A percentile compares a stretch with the other conserved stretches of the same genome.
phyloP scores from a whole-genome alignment of 2,113 vertebrate genomes.

The Triplophysa tibetana region DNA sequence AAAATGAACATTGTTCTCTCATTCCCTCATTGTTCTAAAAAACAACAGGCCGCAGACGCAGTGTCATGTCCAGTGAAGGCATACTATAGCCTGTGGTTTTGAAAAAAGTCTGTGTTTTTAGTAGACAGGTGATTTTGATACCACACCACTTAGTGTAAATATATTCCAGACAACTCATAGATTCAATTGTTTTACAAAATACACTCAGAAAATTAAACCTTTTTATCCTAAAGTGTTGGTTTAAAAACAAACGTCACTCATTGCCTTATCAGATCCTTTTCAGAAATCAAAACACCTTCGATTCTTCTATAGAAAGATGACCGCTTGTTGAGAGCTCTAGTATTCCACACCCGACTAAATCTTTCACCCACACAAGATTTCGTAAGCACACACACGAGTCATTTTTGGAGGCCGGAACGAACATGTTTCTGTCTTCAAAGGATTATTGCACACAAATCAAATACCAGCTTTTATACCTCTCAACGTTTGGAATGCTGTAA shows the following conservation, averaged over 20 bases:
- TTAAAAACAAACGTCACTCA: background rate
- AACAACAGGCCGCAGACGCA: no score
- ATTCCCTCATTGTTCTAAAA: no score
- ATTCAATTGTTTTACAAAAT: background rate
- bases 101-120: no score
- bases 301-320: constrained; percentile 5
- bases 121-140: background rate
- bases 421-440: constrained; percentile 17
- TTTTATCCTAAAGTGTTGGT: background rate
- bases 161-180: background rate
- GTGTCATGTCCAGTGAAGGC: no score
- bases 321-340: background rate
- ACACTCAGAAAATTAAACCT: background rate
- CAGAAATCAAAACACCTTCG: background rate
- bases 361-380: constrained; percentile 33
- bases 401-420: constrained; percentile 28
- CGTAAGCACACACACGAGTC: constrained; percentile 24
- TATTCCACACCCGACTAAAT: constrained; percentile 16
- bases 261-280: background rate
- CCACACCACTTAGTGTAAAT: background rate
- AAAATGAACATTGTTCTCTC: no score
- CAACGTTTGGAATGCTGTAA: background rate
- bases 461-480: constrained; percentile 6
- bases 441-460: constrained; percentile 3
- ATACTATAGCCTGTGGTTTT: no score